Conservation (phyloP, 2,888 invertebrate genomes). For the Eilema depressum region DNA sequence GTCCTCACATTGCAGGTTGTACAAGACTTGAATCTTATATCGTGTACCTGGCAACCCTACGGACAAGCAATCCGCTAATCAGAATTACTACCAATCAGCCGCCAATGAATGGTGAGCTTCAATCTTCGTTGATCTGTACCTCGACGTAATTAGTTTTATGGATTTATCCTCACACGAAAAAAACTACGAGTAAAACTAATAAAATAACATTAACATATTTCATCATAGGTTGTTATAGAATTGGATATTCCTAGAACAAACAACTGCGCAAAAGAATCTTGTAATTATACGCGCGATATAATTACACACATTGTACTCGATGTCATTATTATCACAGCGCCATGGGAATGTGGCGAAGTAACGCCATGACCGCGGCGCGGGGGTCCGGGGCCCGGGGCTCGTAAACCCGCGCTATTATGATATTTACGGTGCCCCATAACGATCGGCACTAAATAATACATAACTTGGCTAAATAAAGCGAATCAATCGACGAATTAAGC, state of each 20-base stretch:
- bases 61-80: neutral
- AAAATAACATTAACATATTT: neutral
- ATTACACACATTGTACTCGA: neutral
- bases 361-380: neutral
- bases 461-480: constrained; percentile 13
- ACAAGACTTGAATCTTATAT: neutral
- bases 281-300: neutral
- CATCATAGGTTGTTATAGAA: neutral
- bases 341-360: neutral
- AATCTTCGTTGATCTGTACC: neutral
- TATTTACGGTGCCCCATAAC: constrained; percentile 18
- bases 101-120: neutral
- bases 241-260: neutral
- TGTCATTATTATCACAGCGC: neutral
- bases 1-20: neutral
- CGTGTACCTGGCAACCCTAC: neutral
- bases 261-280: neutral
- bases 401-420: constrained; percentile 15
- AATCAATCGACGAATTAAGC: constrained; percentile 3
- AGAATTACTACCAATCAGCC: neutral
- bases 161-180: neutral
- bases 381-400: neutral
- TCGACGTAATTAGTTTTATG: neutral
- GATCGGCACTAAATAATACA: constrained; percentile 15
- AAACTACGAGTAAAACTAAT: too few relatives aligned